Base-by-base conservation (phyloP, 2,797 vertebrate genomes). In the Diglossa cyanea region DNA sequence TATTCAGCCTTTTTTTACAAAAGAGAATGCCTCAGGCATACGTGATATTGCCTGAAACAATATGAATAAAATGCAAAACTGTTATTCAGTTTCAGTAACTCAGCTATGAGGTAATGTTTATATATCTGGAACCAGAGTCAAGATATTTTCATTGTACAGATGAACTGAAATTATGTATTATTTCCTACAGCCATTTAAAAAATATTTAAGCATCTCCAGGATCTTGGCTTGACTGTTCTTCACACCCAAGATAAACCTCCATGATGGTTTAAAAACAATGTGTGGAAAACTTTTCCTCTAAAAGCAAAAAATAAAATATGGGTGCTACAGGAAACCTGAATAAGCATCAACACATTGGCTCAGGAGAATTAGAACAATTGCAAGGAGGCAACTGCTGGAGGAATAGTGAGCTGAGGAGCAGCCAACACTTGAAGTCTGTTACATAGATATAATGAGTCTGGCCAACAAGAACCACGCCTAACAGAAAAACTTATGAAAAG, bases 101-200 rank as follows among this genome's bases (percentile, higher is more conserved):
- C 33, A 14, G 78, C 55, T 80, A 66, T 93, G 84, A 96, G 44
- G 57, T 88, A 75, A 94, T 82, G 75, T 80, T 96, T 94, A 63
- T 50, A n/a, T 5, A 20, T 26, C 35, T 95, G 57, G 72, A 89
- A 92, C 42, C 61, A 74, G 57, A 87, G 37, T 63, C 74, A 66
- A 65, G 78, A 51, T 47, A 63, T 53, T 79, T 93, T 83, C 74
- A 66, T 90, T 86, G 50, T 65, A 86, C 30, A 71, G 75, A 86
- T 81, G 76, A 94, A 73, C 31, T 86, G 40, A 87, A 94, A 84
- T 86, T 90, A 95, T 84, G 42, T 33, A 95, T 91, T 94, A 67
- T 72, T 97, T 95, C 94, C 94, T 63, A 54, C 15, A 89, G 77
- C 35, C 3, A 79, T 92, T 94, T 84, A 48, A 84, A 83, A 94